phyloP scores from a whole-genome alignment of 2,888 invertebrate species.

The Spisula solida region DNA sequence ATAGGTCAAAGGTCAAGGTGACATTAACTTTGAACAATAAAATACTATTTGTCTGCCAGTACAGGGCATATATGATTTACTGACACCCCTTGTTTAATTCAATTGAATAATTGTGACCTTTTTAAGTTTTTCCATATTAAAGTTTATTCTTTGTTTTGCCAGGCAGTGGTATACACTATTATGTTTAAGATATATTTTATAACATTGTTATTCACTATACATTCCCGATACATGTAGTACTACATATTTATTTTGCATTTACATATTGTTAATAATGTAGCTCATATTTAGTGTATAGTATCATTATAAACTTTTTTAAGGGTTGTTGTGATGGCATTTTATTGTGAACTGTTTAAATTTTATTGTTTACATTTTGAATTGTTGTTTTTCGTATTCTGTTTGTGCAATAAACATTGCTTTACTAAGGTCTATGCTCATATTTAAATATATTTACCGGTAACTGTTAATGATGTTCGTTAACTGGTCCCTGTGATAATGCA shows the following conservation, averaged over 20 bases:
- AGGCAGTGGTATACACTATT: not conserved
- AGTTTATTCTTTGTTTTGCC: not conserved
- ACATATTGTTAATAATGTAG: not conserved
- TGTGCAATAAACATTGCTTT: not conserved
- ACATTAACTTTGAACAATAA: no score
- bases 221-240: not conserved
- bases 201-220: not conserved
- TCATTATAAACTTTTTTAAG: not conserved
- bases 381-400: not conserved
- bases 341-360: not conserved
- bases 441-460: no score
- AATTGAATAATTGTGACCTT: not conserved
- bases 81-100: not conserved
- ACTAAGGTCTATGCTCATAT: not conserved
- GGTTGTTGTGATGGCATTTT: slow-evolving; percentile 9
- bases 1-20: no score
- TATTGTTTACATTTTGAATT: not conserved
- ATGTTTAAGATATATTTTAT: not conserved
- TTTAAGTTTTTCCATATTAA: not conserved
- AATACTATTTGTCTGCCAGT: no score
- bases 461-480: not conserved
- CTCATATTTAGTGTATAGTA: not conserved
- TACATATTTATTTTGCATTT: not conserved
- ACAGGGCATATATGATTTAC: no score
- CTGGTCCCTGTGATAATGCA: not conserved